phyloP scores from a whole-genome alignment of 2,113 vertebrate genomes.

The Antigone vipio region DNA sequence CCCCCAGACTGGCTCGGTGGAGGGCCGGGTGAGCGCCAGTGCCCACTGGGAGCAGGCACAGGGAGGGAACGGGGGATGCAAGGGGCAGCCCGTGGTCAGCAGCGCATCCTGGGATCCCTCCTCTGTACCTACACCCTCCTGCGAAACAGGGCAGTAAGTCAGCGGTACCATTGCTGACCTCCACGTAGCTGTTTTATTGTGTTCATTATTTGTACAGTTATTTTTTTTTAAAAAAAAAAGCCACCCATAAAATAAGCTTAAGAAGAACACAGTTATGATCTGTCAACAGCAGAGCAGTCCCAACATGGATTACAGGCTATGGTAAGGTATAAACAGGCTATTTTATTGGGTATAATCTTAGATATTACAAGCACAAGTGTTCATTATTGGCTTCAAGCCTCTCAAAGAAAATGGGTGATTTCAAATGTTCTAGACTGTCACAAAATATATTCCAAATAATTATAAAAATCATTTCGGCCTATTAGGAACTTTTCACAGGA shows the following conservation, averaged over 20 bases:
- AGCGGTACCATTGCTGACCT: accelerated
- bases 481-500: background rate
- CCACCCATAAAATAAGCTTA: background rate
- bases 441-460: background rate
- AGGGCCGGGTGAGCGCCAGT: background rate
- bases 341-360: background rate
- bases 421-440: background rate
- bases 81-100: accelerated
- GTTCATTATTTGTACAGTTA: background rate
- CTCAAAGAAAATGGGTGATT: background rate
- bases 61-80: accelerated
- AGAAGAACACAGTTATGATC: background rate
- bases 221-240: background rate
- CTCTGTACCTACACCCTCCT: background rate
- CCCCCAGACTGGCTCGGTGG: accelerated
- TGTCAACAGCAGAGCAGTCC: background rate
- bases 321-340: background rate
- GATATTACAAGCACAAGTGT: background rate
- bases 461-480: accelerated
- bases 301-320: background rate
- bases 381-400: background rate
- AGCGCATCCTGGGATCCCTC: accelerated
- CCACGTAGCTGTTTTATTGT: background rate
- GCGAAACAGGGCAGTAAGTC: background rate
- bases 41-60: background rate